Evolutionary conservation across 2,797 vertebrate species (phyloP).

Genomic region (Peromyscus aztecus): DNA sequence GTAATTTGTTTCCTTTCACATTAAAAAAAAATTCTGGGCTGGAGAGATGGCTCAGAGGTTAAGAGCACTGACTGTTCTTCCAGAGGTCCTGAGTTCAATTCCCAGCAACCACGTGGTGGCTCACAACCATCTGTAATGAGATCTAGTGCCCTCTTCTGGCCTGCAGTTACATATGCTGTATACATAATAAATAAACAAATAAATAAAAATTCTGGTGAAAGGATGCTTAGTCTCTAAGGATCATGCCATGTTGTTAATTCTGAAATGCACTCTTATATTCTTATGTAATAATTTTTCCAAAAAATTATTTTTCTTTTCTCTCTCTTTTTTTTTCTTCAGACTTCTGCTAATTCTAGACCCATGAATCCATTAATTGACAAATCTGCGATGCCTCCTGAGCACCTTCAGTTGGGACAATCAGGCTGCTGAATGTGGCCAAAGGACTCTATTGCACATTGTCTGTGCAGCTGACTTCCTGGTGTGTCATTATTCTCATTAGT

Average conservation of each 20-base stretch:
- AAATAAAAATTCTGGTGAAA: slow-evolving; percentile 37
- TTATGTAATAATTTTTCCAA: not conserved
- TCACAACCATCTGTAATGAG: too few species aligned
- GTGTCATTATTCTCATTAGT: not conserved
- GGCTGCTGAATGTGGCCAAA: not conserved
- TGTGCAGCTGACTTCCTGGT: not conserved
- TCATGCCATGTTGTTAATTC: slow-evolving; percentile 56
- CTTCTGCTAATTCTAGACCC: slow-evolving; percentile 14
- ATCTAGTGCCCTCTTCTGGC: too few species aligned
- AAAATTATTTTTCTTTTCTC: not conserved
- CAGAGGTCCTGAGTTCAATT: too few species aligned
- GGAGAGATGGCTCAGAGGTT: too few species aligned
- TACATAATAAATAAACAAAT: too few species aligned
- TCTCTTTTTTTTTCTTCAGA: not conserved
- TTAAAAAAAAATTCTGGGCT: too few species aligned
- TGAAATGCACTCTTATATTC: slow-evolving; percentile 42
- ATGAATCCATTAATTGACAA: not conserved
- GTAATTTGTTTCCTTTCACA: slow-evolving; percentile 31
- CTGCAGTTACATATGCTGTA: too few species aligned
- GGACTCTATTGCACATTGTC: not conserved
- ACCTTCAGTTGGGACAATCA: not conserved
- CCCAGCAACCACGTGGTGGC: too few species aligned
- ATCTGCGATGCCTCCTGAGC: not conserved
- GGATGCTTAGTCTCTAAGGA: slow-evolving; percentile 38
- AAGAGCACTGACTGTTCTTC: too few species aligned